Percentiles rank a stretch among this genome's conserved stretches.
phyloP scores from a whole-genome alignment of 1,140 invertebrate species.

The Pteromalus puparum region DNA sequence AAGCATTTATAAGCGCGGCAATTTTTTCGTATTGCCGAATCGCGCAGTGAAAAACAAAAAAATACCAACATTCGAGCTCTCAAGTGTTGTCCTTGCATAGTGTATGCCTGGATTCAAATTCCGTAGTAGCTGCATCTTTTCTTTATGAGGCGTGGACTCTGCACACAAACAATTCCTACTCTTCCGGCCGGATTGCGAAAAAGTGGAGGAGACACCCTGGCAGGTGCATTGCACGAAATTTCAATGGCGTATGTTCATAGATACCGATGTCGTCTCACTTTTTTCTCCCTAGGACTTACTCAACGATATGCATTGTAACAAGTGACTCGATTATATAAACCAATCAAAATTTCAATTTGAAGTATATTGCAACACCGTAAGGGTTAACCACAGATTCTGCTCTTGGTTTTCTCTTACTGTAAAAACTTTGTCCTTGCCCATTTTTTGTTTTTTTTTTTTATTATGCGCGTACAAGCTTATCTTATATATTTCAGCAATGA shows the following conservation, averaged over 20 bases:
- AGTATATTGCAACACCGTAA: conserved; percentile 27
- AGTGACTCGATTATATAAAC: conserved; percentile 19
- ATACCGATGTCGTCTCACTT: conserved; percentile 23
- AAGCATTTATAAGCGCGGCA: conserved; percentile 68
- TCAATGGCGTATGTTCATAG: conserved; percentile 20
- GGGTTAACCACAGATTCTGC: conserved; percentile 16
- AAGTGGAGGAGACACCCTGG: conserved; percentile 31
- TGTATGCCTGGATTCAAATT: conserved; percentile 57
- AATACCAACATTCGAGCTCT: conserved; percentile 47
- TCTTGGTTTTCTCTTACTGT: conserved; percentile 39
- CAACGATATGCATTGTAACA: conserved; percentile 33
- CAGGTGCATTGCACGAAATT: conserved; percentile 41
- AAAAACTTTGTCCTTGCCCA: conserved; percentile 6
- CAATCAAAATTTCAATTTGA: conserved; percentile 36
- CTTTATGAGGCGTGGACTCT: conserved; percentile 52
- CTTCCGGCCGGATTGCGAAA: conserved; percentile 22
- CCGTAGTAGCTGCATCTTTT: conserved; percentile 54
- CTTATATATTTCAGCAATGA: conserved; percentile 43
- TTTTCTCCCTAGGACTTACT: conserved; percentile 29
- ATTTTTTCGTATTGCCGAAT: conserved; percentile 60
- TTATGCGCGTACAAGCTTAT: conserved; percentile 45
- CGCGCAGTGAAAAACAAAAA: conserved; percentile 55
- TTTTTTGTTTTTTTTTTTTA: conserved; percentile 52
- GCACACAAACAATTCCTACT: conserved; percentile 42
- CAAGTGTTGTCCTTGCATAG: conserved; percentile 54